Evolutionary conservation across 2,113 vertebrate genomes (phyloP).

Genomic region (Anoplopoma fimbria): DNA sequence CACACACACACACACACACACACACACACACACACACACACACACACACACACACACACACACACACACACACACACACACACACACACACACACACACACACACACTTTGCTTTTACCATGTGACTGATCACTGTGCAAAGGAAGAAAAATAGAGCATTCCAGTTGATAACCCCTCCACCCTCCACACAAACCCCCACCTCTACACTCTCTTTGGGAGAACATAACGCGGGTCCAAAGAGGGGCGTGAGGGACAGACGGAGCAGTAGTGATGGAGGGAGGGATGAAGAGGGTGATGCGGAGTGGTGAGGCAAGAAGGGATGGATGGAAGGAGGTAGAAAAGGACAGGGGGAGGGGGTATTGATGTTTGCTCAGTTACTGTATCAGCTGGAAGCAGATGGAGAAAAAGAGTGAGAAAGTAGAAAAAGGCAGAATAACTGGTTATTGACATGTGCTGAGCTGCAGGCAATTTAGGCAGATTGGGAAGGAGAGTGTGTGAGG

Average conservation of each 20-base stretch:
- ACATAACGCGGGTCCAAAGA: conserved; percentile 29
- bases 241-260: background rate
- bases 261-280: conserved; percentile 11
- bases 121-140: conserved; percentile 14
- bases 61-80: conserved; percentile 6
- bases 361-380: conserved; percentile 58
- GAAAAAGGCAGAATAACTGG: conserved; percentile 57
- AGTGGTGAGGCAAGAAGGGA: conserved; percentile 15
- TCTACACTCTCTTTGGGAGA: background rate
- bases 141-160: background rate
- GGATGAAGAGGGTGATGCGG: conserved; percentile 32
- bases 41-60: conserved; percentile 8
- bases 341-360: conserved; percentile 36
- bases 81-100: conserved; percentile 19
- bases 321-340: conserved; percentile 20
- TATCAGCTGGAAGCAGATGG: conserved; percentile 38
- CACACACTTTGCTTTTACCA: conserved; percentile 1
- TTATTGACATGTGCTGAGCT: conserved; percentile 73
- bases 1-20: conserved; percentile 6
- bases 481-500: conserved; percentile 15
- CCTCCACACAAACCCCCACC: background rate
- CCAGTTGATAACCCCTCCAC: conserved; percentile 15
- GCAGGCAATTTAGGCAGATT: conserved; percentile 71
- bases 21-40: conserved; percentile 4
- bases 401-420: conserved; percentile 51